Evolutionary conservation across 1,140 invertebrate genomes (phyloP).

Genomic region (Cepaea nemoralis): DNA sequence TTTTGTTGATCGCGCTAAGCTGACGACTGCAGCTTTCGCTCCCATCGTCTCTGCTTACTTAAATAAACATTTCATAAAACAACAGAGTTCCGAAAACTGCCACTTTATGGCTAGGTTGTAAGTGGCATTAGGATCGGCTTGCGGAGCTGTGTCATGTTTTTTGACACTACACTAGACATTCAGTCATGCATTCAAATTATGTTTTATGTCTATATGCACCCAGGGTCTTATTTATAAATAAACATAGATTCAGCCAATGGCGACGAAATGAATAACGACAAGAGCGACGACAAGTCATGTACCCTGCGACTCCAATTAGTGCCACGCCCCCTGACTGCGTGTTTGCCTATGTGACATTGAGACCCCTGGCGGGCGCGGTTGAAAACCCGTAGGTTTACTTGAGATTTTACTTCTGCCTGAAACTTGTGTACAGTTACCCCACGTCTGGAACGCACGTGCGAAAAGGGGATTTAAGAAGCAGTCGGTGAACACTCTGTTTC

Average conservation of each 20-base stretch:
- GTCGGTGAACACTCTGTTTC: neutral
- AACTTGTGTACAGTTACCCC: constrained; percentile 24
- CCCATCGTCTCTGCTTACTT: neutral
- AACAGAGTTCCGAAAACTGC: neutral
- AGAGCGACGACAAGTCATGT: neutral
- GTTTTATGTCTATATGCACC: neutral
- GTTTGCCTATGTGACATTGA: constrained; percentile 17
- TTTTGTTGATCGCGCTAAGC: neutral
- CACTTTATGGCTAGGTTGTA: neutral
- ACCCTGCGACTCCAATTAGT: constrained; percentile 35
- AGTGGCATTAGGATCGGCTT: neutral
- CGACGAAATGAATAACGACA: neutral
- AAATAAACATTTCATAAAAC: neutral
- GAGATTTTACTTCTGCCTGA: neutral
- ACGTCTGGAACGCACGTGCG: constrained; percentile 6
- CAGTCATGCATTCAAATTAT: neutral
- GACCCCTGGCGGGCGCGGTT: constrained; percentile 12
- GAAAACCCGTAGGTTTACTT: neutral
- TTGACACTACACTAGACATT: neutral
- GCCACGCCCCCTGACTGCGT: constrained; percentile 30
- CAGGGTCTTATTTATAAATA: neutral
- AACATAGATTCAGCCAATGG: neutral
- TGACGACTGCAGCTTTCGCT: neutral
- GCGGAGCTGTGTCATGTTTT: neutral
- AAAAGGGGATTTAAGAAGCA: neutral